Base-by-base conservation (phyloP, 2,888 invertebrate genomes). In the Agrotis exclamationis region DNA sequence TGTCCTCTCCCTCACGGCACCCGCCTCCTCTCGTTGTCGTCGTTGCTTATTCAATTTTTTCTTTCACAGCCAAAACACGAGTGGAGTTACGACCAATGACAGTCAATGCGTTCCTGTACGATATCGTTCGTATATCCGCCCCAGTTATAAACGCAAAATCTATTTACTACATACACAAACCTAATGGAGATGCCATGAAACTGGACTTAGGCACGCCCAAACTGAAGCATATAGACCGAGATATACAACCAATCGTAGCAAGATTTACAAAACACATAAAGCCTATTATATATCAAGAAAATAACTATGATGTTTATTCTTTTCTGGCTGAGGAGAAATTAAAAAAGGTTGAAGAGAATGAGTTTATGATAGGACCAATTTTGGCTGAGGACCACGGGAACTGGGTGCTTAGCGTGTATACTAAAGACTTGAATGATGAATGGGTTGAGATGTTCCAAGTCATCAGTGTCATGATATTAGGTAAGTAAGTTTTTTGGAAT, bases 381-480 rank as follows among this genome's bases (percentile, higher is more conserved):
- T 24, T 44, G 6, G 85, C 86, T 4, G 88, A 90, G 0, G 93
- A 95, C 51, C 89, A 93, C 63, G 96, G 96, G 0, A 96, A 96
- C 70, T 96, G 96, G 96, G 89, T 94, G 50, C 69, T 96, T 0
- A 94, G 94, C 60, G 76, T 89, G 0, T 93, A 89, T 69, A 88
- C 85, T 3, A 86, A 84, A 50, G 88, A 90, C 68, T 66, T 83
- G 0, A 80, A 91, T 39, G 91, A 80, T 13, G 76, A 89, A 2
- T 91, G 89, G 90, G 81, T 88, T 2, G 96, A 96, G 75, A 44
- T 91, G 64, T 95, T 91, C 76, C 93, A 94, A 90, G 91, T 93
- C 60, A 92, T 96, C 7, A 90, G 86, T n/a, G 75, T 96, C 68
- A 84, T 87, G 69, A 93, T 96, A 75, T 83, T 82, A 72, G 93